Conservation (phyloP, 2,113 vertebrate genomes). For the Rhea americana region DNA sequence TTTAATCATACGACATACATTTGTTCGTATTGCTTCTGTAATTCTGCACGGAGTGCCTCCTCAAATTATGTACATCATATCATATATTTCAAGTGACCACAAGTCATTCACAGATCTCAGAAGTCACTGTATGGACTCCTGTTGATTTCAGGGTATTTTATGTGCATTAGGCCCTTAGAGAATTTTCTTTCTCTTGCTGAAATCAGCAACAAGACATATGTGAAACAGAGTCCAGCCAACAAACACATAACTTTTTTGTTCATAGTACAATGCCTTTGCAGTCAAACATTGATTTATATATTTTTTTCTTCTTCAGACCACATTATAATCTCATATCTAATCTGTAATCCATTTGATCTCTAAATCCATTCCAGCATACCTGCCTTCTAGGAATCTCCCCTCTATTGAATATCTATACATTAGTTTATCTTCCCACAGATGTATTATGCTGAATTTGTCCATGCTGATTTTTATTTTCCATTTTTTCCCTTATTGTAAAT, state of each 20-base stretch:
- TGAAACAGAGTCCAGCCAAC: background rate
- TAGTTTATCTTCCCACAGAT: background rate
- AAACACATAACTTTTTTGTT: background rate
- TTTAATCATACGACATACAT: background rate
- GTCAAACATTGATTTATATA: background rate
- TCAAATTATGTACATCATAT: rapidly evolving
- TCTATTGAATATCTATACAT: background rate
- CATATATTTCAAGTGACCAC: background rate
- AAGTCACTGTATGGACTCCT: background rate
- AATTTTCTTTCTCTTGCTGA: background rate
- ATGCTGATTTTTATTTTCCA: background rate
- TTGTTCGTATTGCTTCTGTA: background rate
- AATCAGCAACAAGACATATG: background rate
- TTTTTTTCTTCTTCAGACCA: background rate
- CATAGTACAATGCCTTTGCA: background rate
- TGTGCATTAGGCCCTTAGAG: background rate
- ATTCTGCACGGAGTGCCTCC: background rate
- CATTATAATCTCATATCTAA: background rate
- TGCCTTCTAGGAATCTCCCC: background rate
- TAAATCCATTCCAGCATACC: background rate
- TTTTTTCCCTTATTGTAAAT: background rate
- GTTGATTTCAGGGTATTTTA: background rate
- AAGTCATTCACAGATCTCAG: background rate
- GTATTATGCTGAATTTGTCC: background rate
- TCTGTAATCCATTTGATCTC: background rate